Evolutionary conservation across 2,113 vertebrate genomes (phyloP).

Genomic region (Arizona elegans): DNA sequence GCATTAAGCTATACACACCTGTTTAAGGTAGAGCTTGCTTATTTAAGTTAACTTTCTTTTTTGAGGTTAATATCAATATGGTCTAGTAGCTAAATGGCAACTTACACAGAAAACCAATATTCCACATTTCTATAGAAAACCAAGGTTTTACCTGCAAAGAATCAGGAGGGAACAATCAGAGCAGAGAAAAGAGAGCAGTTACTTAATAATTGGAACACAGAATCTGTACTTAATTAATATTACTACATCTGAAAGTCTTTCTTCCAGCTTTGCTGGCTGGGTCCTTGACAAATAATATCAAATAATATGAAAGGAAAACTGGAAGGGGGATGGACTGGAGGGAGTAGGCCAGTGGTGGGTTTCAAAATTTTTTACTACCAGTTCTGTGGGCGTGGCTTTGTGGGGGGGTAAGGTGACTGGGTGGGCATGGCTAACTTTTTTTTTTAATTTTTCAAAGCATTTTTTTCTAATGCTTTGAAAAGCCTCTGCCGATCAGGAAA

Average conservation of each 20-base stretch:
- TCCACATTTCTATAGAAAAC: neutral
- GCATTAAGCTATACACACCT: neutral
- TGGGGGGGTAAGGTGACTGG: too few relatives aligned
- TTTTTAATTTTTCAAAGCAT: too few relatives aligned
- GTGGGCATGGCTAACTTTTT: too few relatives aligned
- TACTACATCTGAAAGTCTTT: neutral
- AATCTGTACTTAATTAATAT: neutral
- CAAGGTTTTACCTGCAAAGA: neutral
- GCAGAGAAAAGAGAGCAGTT: neutral
- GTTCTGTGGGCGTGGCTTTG: too few relatives aligned
- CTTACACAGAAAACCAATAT: neutral
- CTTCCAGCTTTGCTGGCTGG: neutral
- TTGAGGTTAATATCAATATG: neutral
- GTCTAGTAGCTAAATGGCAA: neutral
- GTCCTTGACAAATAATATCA: neutral
- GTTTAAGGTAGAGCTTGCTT: neutral
- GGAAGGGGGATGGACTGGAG: neutral
- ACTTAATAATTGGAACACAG: neutral
- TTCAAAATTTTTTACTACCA: too few relatives aligned
- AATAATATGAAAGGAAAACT: neutral
- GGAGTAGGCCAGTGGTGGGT: neutral
- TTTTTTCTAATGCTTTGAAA: too few relatives aligned
- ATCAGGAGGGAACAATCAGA: neutral
- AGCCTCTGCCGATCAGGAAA: too few relatives aligned
- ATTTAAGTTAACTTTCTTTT: neutral